These are phyloP conservation scores for Pitangus sulphuratus DNA, from an alignment of 2,797 vertebrate species.

Conservation along the genomic window DNA sequence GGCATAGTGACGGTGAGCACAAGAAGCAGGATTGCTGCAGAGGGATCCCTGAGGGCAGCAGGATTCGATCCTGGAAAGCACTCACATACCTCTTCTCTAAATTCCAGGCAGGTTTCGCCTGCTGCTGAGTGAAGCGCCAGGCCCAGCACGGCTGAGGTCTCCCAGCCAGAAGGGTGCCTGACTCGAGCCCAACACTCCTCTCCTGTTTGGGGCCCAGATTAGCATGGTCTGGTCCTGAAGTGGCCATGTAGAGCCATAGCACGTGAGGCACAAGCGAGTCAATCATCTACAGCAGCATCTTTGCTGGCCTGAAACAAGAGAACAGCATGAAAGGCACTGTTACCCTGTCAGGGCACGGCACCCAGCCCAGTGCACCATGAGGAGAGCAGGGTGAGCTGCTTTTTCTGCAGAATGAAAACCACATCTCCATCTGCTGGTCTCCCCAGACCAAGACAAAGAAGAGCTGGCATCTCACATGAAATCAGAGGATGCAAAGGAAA, in stretches of 20 bases:
- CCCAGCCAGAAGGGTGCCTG: not conserved
- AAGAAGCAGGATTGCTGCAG: conserved; percentile 67
- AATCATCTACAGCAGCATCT: conserved; percentile 50
- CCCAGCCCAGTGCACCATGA: not conserved
- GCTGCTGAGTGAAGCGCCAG: conserved; percentile 60
- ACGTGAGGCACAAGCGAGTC: not conserved
- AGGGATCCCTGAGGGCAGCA: conserved; percentile 70
- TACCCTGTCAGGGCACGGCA: not conserved
- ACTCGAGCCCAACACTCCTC: conserved; percentile 1
- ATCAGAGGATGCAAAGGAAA: not conserved
- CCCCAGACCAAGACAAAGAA: not conserved
- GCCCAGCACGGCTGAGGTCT: conserved; percentile 18
- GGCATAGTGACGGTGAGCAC: conserved; percentile 51
- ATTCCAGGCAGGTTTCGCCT: conserved; percentile 71
- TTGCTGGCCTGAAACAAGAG: conserved; percentile 50
- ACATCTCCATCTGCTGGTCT: not conserved
- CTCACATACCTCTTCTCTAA: conserved; percentile 65
- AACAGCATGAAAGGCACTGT: not conserved
- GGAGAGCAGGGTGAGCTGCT: not conserved
- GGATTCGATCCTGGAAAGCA: conserved; percentile 44
- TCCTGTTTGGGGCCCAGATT: conserved; percentile 60
- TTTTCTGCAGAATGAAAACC: not conserved
- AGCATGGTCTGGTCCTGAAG: conserved; percentile 66
- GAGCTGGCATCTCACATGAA: not conserved
- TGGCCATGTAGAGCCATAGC: conserved; percentile 83